Evolutionary conservation across 92 coral and sea anemone species (phyloP).

Genomic region (Pocillopora meandrina): DNA sequence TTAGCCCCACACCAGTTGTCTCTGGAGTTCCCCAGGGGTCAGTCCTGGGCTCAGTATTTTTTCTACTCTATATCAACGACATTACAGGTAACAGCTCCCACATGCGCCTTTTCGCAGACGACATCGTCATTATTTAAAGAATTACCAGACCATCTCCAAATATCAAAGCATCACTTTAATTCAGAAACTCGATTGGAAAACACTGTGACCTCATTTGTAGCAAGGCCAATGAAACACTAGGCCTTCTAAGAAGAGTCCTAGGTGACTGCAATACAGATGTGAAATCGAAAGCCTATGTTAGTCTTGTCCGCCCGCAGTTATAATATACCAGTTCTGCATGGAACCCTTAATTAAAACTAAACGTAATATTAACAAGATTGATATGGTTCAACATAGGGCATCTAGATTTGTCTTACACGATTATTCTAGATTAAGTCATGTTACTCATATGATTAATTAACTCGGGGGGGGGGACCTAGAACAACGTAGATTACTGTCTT

Average conservation of each 20-base stretch:
- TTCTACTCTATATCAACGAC: too few relatives aligned
- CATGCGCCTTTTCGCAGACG: not conserved
- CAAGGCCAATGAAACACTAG: constrained; percentile 33
- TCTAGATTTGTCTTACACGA: constrained; percentile 37
- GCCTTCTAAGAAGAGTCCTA: constrained; percentile 1
- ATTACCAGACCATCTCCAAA: constrained; percentile 4
- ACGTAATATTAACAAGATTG: constrained; percentile 3
- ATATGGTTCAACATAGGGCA: constrained; percentile 45
- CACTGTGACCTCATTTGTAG: constrained; percentile 46
- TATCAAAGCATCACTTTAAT: constrained; percentile 31
- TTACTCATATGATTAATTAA: constrained; percentile 20
- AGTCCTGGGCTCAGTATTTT: too few relatives aligned
- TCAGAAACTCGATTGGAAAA: constrained; percentile 42
- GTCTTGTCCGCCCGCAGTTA: constrained; percentile 19
- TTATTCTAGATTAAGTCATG: constrained; percentile 21
- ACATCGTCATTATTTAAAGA: not conserved
- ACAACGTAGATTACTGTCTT: not conserved
- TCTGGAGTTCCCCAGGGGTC: too few relatives aligned
- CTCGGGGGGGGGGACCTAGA: constrained; percentile 18
- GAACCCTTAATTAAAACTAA: not conserved
- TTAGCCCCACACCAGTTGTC: too few relatives aligned
- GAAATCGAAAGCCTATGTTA: constrained; percentile 6
- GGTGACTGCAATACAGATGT: constrained; percentile 16
- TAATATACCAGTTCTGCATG: constrained; percentile 20
- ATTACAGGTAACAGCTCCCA: not conserved